A percentile compares a stretch with the other conserved stretches of the same genome.
These are phyloP conservation scores for Matsumurasca onukii DNA, from an alignment of 1,140 invertebrate species.

Conservation along the genomic window DNA sequence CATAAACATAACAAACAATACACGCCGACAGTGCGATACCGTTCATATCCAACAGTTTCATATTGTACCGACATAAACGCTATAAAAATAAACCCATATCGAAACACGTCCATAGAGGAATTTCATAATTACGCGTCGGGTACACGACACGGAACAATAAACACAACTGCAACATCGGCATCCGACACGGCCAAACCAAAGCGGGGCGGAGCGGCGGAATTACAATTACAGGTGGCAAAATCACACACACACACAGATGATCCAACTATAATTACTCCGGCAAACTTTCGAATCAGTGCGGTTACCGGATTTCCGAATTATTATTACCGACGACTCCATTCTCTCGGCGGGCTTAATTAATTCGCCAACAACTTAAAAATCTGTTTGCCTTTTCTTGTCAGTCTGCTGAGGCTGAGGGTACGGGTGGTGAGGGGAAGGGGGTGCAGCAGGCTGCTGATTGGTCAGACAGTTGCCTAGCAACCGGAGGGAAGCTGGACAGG, in stretches of 20 bases:
- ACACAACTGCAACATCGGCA: too few species aligned
- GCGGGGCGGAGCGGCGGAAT: background rate
- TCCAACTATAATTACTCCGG: background rate
- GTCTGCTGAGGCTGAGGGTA: background rate
- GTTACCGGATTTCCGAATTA: background rate
- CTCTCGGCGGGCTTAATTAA: constrained; percentile 13
- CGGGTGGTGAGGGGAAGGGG: too few species aligned
- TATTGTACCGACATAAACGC: too few species aligned
- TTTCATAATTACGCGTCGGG: too few species aligned
- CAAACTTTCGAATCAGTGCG: background rate
- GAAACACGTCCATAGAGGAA: too few species aligned
- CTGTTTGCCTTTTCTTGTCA: constrained; percentile 18
- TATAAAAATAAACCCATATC: too few species aligned
- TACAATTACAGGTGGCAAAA: background rate
- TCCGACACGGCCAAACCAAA: too few species aligned
- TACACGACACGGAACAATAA: too few species aligned
- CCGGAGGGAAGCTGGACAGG: constrained; percentile 23
- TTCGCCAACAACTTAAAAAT: constrained; percentile 19
- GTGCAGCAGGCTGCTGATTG: background rate
- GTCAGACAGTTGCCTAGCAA: constrained; percentile 13
- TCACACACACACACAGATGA: background rate
- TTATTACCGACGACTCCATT: too few species aligned
- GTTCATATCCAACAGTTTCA: too few species aligned
- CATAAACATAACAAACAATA: too few species aligned
- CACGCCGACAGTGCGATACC: too few species aligned